Base-by-base conservation (phyloP, 1,140 invertebrate species). In the Heliothis virescens region DNA sequence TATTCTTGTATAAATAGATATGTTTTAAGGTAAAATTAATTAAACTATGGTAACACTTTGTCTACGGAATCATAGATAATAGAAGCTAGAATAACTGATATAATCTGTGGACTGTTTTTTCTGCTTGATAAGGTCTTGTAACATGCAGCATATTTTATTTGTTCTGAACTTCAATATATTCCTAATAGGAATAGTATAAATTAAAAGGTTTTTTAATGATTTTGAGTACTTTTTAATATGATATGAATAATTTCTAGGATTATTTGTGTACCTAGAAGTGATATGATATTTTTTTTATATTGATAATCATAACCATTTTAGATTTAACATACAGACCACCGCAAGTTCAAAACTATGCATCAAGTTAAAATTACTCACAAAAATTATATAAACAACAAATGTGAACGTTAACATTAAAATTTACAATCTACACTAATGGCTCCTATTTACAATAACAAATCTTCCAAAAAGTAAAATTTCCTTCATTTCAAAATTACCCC, bases 31-130 rank as follows among this genome's bases (percentile, higher is more conserved):
- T 87, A 90, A 91, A 92, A 91, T 91, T 89, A 92, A 89, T 88
- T 88, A 91, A 85, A 87, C 86, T 91, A 94, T 94, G 93, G 92
- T 94, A 94, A 94, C 93, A 91, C 85, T 91, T 89, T 82, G 73
- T 82, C 85, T 89, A 90, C 81, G 85, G 86, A 89, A 90, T 87
- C 77, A 81, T 83, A 76, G 60, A 76, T 16, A 65, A 76, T 65
- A 76, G 80, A 57, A 82, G 77, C 59, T 69, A 73, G 47, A 77
- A 79, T 63, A 26, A 59, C 72, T 71, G 5, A 11, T 77, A 71
- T 65, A 29, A 48, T 67, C 48, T 69, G 48, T 69, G 48, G 65
- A 52, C 52, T 41, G 2, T 47, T 69, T 41, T 50, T 62, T 76
- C 60, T 65, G 60, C n/a, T 52, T 29, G 59, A 41, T 11, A 59